Evolutionary conservation across 2,113 vertebrate species (phyloP).

Genomic region (Machaerirhynchus nigripectus): DNA sequence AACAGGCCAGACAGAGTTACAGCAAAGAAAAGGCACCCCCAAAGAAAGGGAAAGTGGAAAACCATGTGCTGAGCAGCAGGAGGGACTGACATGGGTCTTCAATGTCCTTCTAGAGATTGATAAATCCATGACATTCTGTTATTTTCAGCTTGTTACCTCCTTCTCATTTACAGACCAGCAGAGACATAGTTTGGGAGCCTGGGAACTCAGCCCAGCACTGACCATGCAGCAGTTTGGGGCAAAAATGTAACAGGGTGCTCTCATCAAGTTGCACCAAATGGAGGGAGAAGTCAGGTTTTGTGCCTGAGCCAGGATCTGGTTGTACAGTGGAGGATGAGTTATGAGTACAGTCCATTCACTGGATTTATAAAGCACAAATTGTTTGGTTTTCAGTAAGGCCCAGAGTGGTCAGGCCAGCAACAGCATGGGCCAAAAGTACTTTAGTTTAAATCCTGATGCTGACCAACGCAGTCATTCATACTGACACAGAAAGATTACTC

Average conservation of each 20-base stretch:
- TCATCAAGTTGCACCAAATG: background rate
- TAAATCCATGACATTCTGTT: background rate
- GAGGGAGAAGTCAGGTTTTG: background rate
- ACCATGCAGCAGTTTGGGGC: background rate
- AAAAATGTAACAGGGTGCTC: background rate
- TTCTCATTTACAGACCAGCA: background rate
- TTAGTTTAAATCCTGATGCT: conserved; percentile 36
- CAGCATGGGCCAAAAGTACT: conserved; percentile 14
- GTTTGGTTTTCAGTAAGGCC: conserved; percentile 31
- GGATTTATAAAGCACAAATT: conserved; percentile 39
- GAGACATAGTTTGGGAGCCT: background rate
- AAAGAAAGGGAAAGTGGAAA: background rate
- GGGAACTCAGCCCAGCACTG: background rate
- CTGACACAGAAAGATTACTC: background rate
- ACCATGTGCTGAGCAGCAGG: fast-evolving
- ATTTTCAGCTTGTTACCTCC: background rate
- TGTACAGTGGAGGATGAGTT: background rate
- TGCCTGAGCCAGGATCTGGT: background rate
- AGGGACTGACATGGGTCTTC: background rate
- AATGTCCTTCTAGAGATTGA: background rate
- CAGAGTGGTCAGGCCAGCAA: background rate
- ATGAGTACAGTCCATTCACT: conserved; percentile 11
- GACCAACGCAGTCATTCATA: background rate
- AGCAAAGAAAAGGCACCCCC: background rate
- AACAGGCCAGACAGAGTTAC: background rate